Conservation (phyloP, 2,113 vertebrate species). For the Salvelinus fontinalis region DNA sequence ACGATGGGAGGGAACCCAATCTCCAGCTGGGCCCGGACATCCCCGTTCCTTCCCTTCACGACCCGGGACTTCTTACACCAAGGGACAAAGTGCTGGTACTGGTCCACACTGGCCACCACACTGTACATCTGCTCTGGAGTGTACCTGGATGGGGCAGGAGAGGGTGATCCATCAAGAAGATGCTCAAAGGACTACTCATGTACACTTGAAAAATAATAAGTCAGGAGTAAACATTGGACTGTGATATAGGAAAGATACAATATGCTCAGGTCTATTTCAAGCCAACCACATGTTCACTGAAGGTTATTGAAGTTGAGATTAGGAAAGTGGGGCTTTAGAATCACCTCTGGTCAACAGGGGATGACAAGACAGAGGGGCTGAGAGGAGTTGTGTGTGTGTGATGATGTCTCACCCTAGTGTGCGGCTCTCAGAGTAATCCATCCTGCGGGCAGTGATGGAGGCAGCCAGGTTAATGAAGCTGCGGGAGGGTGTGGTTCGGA, state of each 20-base stretch:
- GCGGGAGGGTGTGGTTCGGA: slow-evolving; percentile 32
- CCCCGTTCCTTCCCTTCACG: slow-evolving; percentile 30
- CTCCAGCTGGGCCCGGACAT: slow-evolving; percentile 65
- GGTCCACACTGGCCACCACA: slow-evolving; percentile 71
- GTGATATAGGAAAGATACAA: not conserved
- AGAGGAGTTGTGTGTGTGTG: too few relatives aligned
- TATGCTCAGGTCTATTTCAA: too few relatives aligned
- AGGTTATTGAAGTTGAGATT: not conserved
- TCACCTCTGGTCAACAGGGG: not conserved
- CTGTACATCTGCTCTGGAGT: slow-evolving; percentile 74
- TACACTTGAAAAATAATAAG: too few relatives aligned
- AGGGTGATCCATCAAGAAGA: not conserved
- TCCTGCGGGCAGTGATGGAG: slow-evolving; percentile 54
- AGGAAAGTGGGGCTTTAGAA: not conserved
- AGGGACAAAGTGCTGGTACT: slow-evolving; percentile 77
- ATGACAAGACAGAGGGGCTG: not conserved
- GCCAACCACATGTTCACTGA: not conserved
- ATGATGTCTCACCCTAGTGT: slow-evolving; percentile 58
- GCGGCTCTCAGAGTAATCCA: slow-evolving; percentile 71
- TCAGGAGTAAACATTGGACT: too few relatives aligned
- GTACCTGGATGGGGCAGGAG: slow-evolving; percentile 56
- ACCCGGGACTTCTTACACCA: slow-evolving; percentile 78
- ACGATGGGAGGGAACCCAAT: slow-evolving; percentile 77
- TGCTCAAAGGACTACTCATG: not conserved
- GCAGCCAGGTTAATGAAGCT: slow-evolving; percentile 70